A percentile compares a stretch with the other conserved stretches of the same genome.
phyloP scores from a whole-genome alignment of 2,797 vertebrate species.

The Furcifer pardalis region DNA sequence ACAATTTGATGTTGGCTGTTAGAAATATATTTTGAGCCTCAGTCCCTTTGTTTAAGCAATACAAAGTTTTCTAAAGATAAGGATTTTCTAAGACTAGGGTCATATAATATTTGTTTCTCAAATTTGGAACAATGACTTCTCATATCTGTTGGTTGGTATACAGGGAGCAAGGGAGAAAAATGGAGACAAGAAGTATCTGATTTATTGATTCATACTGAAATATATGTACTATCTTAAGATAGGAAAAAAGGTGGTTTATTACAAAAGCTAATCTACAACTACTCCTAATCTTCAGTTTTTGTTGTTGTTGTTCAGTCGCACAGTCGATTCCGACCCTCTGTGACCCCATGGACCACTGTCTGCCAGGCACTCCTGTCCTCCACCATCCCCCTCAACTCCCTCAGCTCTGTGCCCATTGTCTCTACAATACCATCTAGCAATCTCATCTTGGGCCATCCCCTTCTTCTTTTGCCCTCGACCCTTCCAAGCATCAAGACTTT shows the following conservation, averaged over 20 bases:
- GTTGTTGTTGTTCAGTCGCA: no score
- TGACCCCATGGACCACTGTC: no score
- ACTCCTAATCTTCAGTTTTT: no score
- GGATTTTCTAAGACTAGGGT: neutral
- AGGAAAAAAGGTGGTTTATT: neutral
- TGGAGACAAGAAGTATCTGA: neutral
- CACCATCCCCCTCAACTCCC: no score
- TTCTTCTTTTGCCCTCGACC: no score
- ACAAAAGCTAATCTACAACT: neutral
- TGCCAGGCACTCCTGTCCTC: no score
- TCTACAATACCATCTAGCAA: no score
- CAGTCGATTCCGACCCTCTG: no score
- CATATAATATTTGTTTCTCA: slow-evolving; percentile 7
- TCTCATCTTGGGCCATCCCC: no score
- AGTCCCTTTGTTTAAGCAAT: neutral
- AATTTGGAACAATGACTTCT: neutral
- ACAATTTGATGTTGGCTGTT: neutral
- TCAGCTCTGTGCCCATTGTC: no score
- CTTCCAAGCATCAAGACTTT: no score
- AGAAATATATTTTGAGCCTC: neutral
- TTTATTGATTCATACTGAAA: neutral
- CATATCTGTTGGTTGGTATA: neutral
- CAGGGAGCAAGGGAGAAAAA: neutral
- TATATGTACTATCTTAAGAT: no score
- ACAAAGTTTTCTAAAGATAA: neutral